These are phyloP conservation scores for Brachyhypopomus occidentalis DNA, from an alignment of 2,113 vertebrate genomes.

Conservation along the genomic window DNA sequence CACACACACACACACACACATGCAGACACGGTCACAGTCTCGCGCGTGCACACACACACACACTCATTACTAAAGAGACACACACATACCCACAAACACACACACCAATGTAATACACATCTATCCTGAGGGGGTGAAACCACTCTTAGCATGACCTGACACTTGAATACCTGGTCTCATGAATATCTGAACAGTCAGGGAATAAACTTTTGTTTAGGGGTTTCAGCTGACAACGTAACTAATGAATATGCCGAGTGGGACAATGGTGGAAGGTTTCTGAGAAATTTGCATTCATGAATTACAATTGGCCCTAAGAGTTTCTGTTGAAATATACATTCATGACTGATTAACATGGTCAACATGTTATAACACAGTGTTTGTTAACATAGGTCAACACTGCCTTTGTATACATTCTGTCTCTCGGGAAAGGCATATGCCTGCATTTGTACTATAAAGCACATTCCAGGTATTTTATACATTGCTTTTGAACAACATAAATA, in stretches of 20 bases:
- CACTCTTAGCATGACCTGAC: constrained; percentile 24
- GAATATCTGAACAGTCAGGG: neutral
- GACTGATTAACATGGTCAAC: constrained; percentile 19
- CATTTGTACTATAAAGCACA: no score
- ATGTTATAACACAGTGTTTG: no score
- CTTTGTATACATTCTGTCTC: neutral
- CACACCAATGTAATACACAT: neutral
- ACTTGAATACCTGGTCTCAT: neutral
- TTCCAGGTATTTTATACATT: no score
- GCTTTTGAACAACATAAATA: no score
- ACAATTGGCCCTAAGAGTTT: neutral
- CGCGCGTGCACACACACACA: no score
- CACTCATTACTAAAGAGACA: neutral
- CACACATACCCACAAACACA: neutral
- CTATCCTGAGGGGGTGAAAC: constrained; percentile 34
- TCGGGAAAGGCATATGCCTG: no score
- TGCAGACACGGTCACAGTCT: no score
- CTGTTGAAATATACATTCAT: constrained; percentile 5
- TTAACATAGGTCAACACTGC: no score
- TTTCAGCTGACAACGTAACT: constrained; percentile 1
- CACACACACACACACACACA: no score
- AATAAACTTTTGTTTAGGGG: constrained; percentile 6
- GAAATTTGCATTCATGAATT: constrained; percentile 21
- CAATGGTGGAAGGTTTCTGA: neutral
- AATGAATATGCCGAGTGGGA: neutral